Conservation (phyloP, 2,113 vertebrate species). For the Hemiprocne comata region DNA sequence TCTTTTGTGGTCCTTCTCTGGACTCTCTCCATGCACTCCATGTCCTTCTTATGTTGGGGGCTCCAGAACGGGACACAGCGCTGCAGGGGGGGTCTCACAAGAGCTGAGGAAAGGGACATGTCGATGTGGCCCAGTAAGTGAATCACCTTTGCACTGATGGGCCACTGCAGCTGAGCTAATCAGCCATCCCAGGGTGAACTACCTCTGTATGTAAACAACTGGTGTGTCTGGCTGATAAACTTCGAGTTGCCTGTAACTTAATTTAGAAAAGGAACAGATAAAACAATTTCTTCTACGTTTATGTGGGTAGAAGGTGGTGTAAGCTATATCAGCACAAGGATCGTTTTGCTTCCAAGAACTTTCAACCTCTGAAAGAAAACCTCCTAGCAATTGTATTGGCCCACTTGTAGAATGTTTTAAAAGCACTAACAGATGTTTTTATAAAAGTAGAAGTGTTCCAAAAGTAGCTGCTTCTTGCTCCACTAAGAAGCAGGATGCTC, state of each 20-base stretch:
- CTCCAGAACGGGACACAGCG: too few relatives aligned
- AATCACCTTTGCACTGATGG: not conserved
- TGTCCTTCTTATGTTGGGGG: too few relatives aligned
- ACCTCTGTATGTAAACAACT: not conserved
- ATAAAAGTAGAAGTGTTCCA: not conserved
- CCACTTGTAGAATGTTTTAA: not conserved
- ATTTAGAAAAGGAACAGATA: not conserved
- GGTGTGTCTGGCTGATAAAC: slow-evolving; percentile 1
- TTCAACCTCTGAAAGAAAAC: not conserved
- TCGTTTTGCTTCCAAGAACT: not conserved
- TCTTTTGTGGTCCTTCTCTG: too few relatives aligned
- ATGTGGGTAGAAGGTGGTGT: not conserved
- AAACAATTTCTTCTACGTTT: not conserved
- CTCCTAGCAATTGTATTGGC: not conserved
- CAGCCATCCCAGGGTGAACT: not conserved
- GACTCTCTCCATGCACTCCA: too few relatives aligned
- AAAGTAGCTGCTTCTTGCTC: not conserved
- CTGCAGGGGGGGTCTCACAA: too few relatives aligned
- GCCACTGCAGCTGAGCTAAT: not conserved
- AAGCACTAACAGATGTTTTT: not conserved
- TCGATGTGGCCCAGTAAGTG: fast-evolving
- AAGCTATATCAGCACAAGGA: not conserved
- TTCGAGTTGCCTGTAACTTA: not conserved
- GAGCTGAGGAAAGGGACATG: too few relatives aligned
- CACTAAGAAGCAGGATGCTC: not conserved